A percentile compares a stretch with the other conserved stretches of the same genome.
These are phyloP conservation scores for Chiridota heheva DNA, from an alignment of 35 echinoderm and acorn worm species.

Conservation along the genomic window DNA sequence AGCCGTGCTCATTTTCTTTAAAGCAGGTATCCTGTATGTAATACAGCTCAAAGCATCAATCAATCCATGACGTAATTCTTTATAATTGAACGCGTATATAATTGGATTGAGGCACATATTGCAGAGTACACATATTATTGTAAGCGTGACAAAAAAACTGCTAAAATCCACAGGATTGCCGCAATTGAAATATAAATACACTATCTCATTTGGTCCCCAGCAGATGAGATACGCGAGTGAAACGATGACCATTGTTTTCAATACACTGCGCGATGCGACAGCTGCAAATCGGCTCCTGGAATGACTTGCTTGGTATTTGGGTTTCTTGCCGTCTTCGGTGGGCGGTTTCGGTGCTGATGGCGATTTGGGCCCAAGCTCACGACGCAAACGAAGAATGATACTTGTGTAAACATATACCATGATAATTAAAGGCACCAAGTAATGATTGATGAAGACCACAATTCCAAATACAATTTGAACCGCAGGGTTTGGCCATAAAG, in stretches of 20 bases:
- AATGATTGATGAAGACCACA: conserved; percentile 80
- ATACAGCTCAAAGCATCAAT: conserved; percentile 31
- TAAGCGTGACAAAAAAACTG: conserved; percentile 35
- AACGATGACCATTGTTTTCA: conserved; percentile 65
- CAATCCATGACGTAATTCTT: conserved; percentile 42
- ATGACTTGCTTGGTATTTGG: conserved; percentile 5
- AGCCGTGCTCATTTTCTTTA: conserved; percentile 2
- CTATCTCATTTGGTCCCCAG: conserved; percentile 69
- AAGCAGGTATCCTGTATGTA: conserved; percentile 18
- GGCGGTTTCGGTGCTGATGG: conserved; percentile 9
- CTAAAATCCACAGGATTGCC: conserved; percentile 39
- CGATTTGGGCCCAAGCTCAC: conserved; percentile 19
- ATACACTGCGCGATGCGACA: conserved; percentile 52
- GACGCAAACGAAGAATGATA: conserved; percentile 61
- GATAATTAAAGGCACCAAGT: conserved; percentile 66
- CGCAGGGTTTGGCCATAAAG: conserved; percentile 29
- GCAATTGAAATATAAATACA: conserved; percentile 68
- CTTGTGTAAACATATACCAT: conserved; percentile 87
- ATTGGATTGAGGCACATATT: conserved; percentile 79
- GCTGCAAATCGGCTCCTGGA: too few relatives aligned
- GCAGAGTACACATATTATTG: conserved; percentile 47
- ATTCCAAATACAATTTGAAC: conserved; percentile 44
- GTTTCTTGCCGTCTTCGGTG: not conserved
- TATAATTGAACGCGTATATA: conserved; percentile 64
- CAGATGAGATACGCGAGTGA: conserved; percentile 65